Percentiles rank a stretch among this genome's conserved stretches.
Evolutionary conservation across 1,140 invertebrate species (phyloP).

Genomic region (Nylanderia fulva): DNA sequence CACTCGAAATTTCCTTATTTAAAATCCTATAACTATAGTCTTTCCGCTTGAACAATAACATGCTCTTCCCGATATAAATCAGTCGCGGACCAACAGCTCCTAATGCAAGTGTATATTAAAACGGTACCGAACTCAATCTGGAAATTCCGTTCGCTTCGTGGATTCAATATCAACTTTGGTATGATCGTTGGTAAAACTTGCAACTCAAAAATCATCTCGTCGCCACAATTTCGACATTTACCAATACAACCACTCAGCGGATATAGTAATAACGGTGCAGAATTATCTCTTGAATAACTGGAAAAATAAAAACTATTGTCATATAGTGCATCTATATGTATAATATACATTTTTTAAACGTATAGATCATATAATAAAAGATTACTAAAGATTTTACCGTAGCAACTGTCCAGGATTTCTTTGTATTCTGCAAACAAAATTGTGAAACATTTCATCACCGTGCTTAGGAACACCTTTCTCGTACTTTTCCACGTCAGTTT

Average conservation of each 20-base stretch:
- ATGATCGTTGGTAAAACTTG: slow-evolving; percentile 93
- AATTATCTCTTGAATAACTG: slow-evolving; percentile 90
- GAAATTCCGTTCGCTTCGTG: slow-evolving; percentile 85
- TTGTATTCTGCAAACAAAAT: slow-evolving; percentile 91
- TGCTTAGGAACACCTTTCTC: slow-evolving; percentile 92
- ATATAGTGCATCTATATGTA: slow-evolving; percentile 32
- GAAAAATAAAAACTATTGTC: slow-evolving; percentile 67
- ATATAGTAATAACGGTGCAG: slow-evolving; percentile 88
- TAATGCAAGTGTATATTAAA: slow-evolving; percentile 92
- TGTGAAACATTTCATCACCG: slow-evolving; percentile 93
- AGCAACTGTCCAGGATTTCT: slow-evolving; percentile 93
- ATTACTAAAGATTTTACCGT: slow-evolving; percentile 86
- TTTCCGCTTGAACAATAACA: slow-evolving; percentile 92
- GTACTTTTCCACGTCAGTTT: slow-evolving; percentile 88
- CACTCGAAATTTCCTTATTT: slow-evolving; percentile 38
- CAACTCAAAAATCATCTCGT: slow-evolving; percentile 91
- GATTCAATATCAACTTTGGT: slow-evolving; percentile 88
- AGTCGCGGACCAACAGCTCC: slow-evolving; percentile 92
- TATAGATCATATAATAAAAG: not conserved
- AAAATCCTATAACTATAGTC: slow-evolving; percentile 76
- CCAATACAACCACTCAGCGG: slow-evolving; percentile 87
- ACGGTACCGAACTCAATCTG: slow-evolving; percentile 93
- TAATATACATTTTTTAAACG: slow-evolving; percentile 1
- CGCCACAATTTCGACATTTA: slow-evolving; percentile 90
- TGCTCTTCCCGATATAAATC: slow-evolving; percentile 90